Evolutionary conservation across 2,888 invertebrate genomes (phyloP).

Genomic region (Meteorus colon): DNA sequence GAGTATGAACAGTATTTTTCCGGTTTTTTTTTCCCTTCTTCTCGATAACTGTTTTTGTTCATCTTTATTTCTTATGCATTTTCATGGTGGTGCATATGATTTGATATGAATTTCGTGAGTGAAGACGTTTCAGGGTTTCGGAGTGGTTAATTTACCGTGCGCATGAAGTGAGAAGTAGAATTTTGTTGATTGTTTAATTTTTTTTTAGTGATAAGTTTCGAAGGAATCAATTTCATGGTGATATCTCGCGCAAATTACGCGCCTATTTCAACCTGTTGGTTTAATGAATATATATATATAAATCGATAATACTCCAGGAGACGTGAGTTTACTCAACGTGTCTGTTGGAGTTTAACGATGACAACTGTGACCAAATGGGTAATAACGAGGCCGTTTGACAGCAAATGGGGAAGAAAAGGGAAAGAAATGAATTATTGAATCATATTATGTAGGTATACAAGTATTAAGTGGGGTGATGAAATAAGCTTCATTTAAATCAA

Average conservation of each 20-base stretch:
- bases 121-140: no score
- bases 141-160: no score
- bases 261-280: not conserved
- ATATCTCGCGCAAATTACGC: conserved; percentile 12
- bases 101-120: no score
- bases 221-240: conserved; percentile 25
- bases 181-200: not conserved
- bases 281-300: not conserved
- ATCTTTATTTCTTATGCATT: no score
- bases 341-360: conserved; percentile 23
- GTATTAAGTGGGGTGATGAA: not conserved
- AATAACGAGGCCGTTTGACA: conserved; percentile 11
- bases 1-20: not conserved
- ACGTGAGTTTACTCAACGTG: conserved; percentile 5
- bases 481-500: not conserved
- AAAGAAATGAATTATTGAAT: not conserved
- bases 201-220: not conserved
- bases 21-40: not conserved
- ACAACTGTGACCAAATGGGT: conserved; percentile 25
- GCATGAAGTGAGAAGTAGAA: no score
- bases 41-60: not conserved
- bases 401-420: no score
- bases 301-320: not conserved
- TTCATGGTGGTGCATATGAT: no score
- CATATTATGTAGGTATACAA: not conserved